Evolutionary conservation across 2,797 vertebrate genomes (phyloP).

Genomic region (Brachyrhaphis roseni): DNA sequence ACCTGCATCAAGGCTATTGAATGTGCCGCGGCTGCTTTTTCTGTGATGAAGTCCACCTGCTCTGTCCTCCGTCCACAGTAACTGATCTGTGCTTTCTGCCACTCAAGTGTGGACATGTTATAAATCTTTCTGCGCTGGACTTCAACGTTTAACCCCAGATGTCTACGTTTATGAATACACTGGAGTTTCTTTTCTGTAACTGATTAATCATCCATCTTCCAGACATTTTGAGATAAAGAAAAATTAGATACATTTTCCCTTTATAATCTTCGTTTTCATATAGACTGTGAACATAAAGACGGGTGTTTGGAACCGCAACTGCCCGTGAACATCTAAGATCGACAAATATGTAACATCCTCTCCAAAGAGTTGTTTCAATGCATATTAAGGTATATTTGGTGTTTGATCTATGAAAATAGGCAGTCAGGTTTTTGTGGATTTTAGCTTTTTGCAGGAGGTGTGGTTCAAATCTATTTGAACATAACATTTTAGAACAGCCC

Average conservation of each 20-base stretch:
- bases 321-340: not conserved
- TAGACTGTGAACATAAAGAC: not conserved
- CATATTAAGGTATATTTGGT: not conserved
- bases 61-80: slow-evolving; percentile 59
- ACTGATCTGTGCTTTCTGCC: slow-evolving; percentile 56
- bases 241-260: not conserved
- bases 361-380: not conserved
- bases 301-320: not conserved
- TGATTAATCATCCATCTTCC: not conserved
- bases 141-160: slow-evolving; percentile 58
- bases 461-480: not conserved
- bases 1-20: slow-evolving; percentile 28
- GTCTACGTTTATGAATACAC: slow-evolving; percentile 28
- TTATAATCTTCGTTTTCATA: not conserved
- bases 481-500: not conserved
- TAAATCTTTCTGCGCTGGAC: slow-evolving; percentile 55
- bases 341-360: not conserved
- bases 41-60: slow-evolving; percentile 65
- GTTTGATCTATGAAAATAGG: not conserved
- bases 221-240: not conserved
- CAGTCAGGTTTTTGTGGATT: not conserved
- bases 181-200: not conserved
- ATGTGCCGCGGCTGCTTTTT: slow-evolving; percentile 42
- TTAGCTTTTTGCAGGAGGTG: not conserved
- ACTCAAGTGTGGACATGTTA: slow-evolving; percentile 61